Conservation (phyloP, 2,797 vertebrate species). For the Perdix hodgsoniae region DNA sequence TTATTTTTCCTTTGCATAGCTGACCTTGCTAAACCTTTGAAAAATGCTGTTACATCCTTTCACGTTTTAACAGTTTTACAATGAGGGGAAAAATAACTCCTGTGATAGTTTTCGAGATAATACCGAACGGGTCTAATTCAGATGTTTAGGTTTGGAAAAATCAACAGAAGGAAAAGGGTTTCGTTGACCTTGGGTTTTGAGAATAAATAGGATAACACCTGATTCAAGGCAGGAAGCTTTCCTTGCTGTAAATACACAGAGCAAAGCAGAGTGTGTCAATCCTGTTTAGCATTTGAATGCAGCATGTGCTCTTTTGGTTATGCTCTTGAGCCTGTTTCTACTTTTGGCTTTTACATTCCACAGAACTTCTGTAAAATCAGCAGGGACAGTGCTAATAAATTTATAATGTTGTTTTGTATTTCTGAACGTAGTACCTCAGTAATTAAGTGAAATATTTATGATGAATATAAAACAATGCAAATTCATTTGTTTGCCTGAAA, state of each 20-base stretch:
- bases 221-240: slow-evolving; percentile 63
- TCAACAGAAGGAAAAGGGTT: slow-evolving; percentile 55
- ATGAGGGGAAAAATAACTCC: slow-evolving; percentile 54
- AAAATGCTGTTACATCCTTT: slow-evolving; percentile 65
- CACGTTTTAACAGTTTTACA: slow-evolving; percentile 34
- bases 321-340: slow-evolving; percentile 73
- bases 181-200: slow-evolving; percentile 66
- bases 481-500: slow-evolving; percentile 87
- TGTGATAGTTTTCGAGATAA: slow-evolving; percentile 53
- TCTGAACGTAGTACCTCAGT: slow-evolving; percentile 83
- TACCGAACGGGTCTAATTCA: slow-evolving; percentile 23
- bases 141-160: slow-evolving; percentile 60
- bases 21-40: slow-evolving; percentile 59
- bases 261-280: slow-evolving; percentile 44
- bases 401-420: slow-evolving; percentile 86
- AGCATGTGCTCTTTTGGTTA: slow-evolving; percentile 61
- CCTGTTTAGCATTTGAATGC: slow-evolving; percentile 60
- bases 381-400: slow-evolving; percentile 84
- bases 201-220: slow-evolving; percentile 71
- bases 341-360: slow-evolving; percentile 77
- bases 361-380: slow-evolving; percentile 80
- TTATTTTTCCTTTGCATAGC: slow-evolving; percentile 18
- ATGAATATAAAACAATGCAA: slow-evolving; percentile 88
- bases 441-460: slow-evolving; percentile 90
- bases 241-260: slow-evolving; percentile 29